phyloP scores from a whole-genome alignment of 2,888 invertebrate species.

The Erynnis tages region DNA sequence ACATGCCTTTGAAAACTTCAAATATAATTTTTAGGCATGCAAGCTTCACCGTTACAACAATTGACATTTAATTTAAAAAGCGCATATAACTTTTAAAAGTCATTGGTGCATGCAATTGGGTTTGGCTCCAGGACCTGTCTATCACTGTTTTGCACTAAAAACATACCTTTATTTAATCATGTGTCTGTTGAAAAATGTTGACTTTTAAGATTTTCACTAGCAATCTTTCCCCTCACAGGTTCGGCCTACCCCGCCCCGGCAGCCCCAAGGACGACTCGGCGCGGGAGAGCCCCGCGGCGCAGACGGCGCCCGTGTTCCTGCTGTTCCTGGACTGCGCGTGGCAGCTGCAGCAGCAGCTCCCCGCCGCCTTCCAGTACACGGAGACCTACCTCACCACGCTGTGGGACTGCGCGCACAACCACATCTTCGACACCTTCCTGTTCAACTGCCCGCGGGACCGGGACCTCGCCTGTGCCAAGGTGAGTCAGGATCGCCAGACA shows the following conservation, averaged over 20 bases:
- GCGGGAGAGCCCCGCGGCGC: constrained; percentile 54
- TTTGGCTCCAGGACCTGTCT: no score
- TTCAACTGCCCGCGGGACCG: constrained; percentile 93
- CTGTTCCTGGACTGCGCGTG: constrained; percentile 96
- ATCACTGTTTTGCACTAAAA: no score
- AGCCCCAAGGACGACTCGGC: constrained; percentile 71
- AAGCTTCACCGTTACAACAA: no score
- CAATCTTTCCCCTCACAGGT: constrained; percentile 54
- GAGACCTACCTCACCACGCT: constrained; percentile 95
- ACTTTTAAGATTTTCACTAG: no score
- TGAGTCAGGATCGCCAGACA: no score
- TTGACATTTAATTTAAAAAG: no score
- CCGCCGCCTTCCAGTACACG: constrained; percentile 94
- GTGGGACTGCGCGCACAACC: constrained; percentile 94
- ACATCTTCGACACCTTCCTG: constrained; percentile 95
- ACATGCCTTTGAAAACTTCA: no score
- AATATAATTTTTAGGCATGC: no score
- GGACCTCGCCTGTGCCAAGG: constrained; percentile 83
- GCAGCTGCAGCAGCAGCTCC: constrained; percentile 94
- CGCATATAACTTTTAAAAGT: no score
- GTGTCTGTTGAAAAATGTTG: no score
- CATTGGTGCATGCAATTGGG: no score
- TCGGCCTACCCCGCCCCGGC: constrained; percentile 85
- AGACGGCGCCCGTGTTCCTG: constrained; percentile 89
- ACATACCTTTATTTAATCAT: no score